Base-by-base conservation (phyloP, 2,797 vertebrate genomes). In the Bufotes viridis region DNA sequence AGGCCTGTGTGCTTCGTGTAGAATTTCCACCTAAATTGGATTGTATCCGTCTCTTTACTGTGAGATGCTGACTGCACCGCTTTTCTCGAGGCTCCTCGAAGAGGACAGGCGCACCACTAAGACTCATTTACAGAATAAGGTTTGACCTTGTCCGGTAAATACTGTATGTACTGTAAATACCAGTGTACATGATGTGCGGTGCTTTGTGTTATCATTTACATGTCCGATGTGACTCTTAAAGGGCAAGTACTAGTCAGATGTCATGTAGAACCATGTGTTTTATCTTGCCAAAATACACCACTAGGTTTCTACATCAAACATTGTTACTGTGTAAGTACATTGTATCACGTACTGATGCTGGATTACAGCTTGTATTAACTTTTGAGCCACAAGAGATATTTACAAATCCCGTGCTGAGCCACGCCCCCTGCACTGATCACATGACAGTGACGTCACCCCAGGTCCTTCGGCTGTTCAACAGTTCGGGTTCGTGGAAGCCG, bases 1-100 rank as follows among this genome's bases (percentile, higher is more conserved):
- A 78, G 90, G 87, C 84, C 69, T 90, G 57, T 4, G 72, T 85
- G 87, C 89, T 94, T 93, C 93, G 92, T 90, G 90, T 84, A 91
- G 90, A 90, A 70, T 0, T 85, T 91, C 90, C 82, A 90, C 69
- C 14, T 20, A 87, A 89, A 90, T 90, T 92, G 85, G 86, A 84
- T 91, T 91, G 90, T 49, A 65, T 91, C 57, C 90, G 61, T 88
- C 75, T 89, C 57, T 17, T 83, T 60, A n/a, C 22, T 58, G 69
- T 11, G 67, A 92, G 81, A 70, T 91, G 89, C 91, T 93, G 90
- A 92, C 90, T 90, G 90, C 65, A 90, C 72, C 65, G 81, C 90
- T 92, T 91, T 92, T 87, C 86, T 75, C 89, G 82, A 79, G 84
- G 72, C 75, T 78, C 82, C 84, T 58, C 87, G 80, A 79, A 88